These are phyloP conservation scores for Mus pahari DNA, from an alignment of 2,113 vertebrate genomes.

Conservation along the genomic window DNA sequence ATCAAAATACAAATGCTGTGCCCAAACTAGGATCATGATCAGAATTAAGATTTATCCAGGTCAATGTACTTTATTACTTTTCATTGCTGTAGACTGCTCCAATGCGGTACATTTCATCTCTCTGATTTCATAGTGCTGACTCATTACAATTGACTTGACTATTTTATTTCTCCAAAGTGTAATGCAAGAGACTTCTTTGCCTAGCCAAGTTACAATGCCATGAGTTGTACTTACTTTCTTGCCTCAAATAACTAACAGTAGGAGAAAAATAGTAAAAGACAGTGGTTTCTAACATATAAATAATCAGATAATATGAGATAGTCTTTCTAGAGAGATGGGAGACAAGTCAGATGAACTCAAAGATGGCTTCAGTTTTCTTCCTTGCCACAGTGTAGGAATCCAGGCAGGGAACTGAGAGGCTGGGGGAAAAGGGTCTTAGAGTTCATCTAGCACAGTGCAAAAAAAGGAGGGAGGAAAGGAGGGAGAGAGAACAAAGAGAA, in stretches of 20 bases:
- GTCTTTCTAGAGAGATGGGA: neutral
- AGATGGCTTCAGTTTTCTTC: neutral
- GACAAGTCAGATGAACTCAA: neutral
- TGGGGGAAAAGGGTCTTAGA: neutral
- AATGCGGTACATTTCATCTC: neutral
- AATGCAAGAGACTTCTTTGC: neutral
- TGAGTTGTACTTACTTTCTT: neutral
- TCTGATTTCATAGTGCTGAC: neutral
- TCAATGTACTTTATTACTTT: neutral
- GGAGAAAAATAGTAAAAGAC: neutral
- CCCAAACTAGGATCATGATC: neutral
- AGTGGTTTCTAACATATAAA: neutral
- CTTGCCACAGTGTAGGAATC: neutral
- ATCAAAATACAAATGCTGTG: conserved; percentile 1
- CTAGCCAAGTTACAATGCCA: neutral
- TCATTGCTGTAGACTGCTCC: neutral
- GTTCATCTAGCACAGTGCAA: neutral
- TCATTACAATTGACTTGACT: neutral
- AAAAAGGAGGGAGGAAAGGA: neutral
- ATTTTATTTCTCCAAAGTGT: conserved; percentile 26
- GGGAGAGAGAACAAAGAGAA: neutral
- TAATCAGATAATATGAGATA: neutral
- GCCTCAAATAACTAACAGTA: neutral
- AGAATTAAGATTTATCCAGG: neutral
- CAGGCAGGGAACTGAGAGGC: neutral